Evolutionary conservation across 1,140 invertebrate species (phyloP).

Genomic region (Rhopalosiphum padi): DNA sequence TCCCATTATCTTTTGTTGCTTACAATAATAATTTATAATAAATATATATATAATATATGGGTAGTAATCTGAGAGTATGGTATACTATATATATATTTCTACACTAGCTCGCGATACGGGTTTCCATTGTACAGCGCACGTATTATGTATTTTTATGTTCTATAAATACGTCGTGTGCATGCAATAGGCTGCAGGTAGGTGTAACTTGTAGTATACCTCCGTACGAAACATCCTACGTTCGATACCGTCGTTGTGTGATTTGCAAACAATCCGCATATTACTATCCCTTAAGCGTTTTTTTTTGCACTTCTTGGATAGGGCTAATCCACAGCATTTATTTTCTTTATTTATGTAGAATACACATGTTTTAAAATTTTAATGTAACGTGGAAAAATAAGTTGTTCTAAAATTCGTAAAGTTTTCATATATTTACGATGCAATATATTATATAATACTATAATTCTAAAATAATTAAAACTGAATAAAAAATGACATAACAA

Average conservation of each 20-base stretch:
- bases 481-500: neutral
- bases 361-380: too few relatives aligned
- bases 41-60: neutral
- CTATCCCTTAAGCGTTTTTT: neutral
- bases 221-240: neutral
- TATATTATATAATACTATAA: neutral
- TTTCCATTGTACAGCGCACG: conserved; percentile 8
- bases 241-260: neutral
- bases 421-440: neutral
- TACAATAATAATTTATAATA: neutral
- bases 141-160: neutral
- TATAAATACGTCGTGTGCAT: conserved; percentile 2
- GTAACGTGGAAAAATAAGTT: neutral
- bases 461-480: neutral
- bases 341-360: too few relatives aligned
- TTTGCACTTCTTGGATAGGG: neutral
- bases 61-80: neutral
- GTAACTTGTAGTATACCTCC: neutral
- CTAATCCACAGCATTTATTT: too few relatives aligned
- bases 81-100: neutral
- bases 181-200: neutral
- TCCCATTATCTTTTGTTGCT: neutral
- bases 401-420: neutral
- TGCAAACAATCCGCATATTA: neutral
- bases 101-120: neutral